Evolutionary conservation across 2,113 vertebrate species (phyloP), one percentile per base, ranked within the genome.

Genomic region (Danionella cerebrum): DNA sequence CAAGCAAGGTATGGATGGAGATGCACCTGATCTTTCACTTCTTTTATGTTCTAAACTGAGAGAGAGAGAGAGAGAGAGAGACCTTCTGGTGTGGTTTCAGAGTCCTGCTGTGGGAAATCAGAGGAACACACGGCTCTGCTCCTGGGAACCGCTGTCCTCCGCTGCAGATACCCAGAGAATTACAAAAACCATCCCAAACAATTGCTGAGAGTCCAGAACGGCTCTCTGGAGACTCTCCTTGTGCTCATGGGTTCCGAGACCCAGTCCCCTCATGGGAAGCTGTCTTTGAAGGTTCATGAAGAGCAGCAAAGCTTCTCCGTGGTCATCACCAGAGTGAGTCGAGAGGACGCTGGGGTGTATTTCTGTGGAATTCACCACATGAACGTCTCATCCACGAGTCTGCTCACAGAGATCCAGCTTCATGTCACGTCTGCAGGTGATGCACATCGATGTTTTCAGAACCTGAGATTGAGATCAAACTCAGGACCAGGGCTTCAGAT

Each of bases 311-410:
- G 48, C 19, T 63, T 63, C 1, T 64, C 11, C 11, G 29, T 63
- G 35, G 39, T 12, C 31, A 64, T 71, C 19, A 31, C 9, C 3
- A 4, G 19, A 2, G 35, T 68, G 35, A 58, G 2, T 0, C n/a
- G 19, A 52, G 5, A 22, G 5, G 73, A 75, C 44, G 29, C 11
- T 14, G 73, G 64, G 4, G 13, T 64, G n/a, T 75, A 75, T 41
- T 38, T 50, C 35, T 75, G 69, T 68, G 69, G 48, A 36, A 7
- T n/a, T 4, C 1, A 24, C 18, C 2, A 1, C 3, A 33, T 1
- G 1, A 3, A 33, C 9, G 29, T 3, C 29, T 1, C 5, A 2
- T 33, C 1, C 3, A 6, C 13, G 18, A 47, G 13, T n/a, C 9
- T 3, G 0, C 12, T 42, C 18, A 25, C 14, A n/a, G 50, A 68